Conservation (phyloP, 2,797 vertebrate genomes). For the Sebastes goodei region DNA sequence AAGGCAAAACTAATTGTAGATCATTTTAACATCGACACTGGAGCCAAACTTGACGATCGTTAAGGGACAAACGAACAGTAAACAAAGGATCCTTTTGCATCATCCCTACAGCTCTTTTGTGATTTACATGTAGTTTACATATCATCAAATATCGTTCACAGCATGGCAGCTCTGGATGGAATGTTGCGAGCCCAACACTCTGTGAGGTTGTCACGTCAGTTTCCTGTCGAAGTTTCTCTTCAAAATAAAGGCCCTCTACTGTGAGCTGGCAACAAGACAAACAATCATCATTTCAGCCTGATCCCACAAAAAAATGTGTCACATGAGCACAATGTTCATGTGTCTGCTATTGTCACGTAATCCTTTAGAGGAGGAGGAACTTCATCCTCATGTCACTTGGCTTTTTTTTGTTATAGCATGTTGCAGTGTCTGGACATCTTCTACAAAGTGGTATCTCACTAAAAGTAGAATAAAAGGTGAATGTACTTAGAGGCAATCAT, state of each 20-base stretch:
- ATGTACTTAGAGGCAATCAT: not conserved
- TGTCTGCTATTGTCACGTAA: not conserved
- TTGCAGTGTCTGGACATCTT: not conserved
- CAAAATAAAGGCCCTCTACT: slow-evolving; percentile 25
- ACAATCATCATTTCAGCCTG: not conserved
- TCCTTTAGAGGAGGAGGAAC: not conserved
- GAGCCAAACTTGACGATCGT: not conserved
- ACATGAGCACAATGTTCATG: not conserved
- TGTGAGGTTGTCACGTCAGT: not conserved
- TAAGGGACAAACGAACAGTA: not conserved
- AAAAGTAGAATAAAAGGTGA: slow-evolving; percentile 10
- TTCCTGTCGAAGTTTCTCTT: slow-evolving; percentile 10
- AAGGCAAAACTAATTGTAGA: not conserved
- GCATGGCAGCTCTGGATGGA: not conserved
- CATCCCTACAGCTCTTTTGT: slow-evolving; percentile 9
- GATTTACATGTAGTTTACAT: slow-evolving; percentile 17
- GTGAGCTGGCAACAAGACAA: not conserved
- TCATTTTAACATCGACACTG: not conserved
- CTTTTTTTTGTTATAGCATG: not conserved
- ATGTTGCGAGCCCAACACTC: not conserved
- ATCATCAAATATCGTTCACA: not conserved
- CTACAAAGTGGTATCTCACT: not conserved
- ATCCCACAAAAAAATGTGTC: not conserved
- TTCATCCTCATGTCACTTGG: not conserved
- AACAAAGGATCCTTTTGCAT: slow-evolving; percentile 4